phyloP scores from a whole-genome alignment of 2,113 vertebrate genomes.

The Amphilophus citrinellus region DNA sequence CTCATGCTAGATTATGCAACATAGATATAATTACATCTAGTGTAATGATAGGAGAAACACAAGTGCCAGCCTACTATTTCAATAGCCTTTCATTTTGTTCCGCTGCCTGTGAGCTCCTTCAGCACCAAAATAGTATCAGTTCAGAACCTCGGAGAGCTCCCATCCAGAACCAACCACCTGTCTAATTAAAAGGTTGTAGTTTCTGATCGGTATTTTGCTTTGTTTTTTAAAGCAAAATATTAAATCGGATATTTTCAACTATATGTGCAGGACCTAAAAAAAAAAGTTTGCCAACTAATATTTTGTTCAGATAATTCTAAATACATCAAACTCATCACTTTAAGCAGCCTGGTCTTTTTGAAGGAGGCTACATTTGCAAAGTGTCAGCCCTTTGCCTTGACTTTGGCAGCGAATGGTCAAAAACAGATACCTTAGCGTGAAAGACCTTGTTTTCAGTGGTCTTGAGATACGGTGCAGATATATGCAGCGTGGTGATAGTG shows the following conservation, averaged over 20 bases:
- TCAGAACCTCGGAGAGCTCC: slow-evolving; percentile 77
- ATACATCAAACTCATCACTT: background rate
- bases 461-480: background rate
- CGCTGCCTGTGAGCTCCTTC: background rate
- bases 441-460: background rate
- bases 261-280: background rate
- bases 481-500: slow-evolving; percentile 6
- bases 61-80: background rate
- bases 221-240: fast-evolving
- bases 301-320: background rate
- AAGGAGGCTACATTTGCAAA: background rate
- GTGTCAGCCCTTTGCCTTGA: background rate
- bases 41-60: background rate
- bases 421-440: background rate
- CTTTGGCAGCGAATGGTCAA: background rate
- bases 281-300: background rate
- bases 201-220: background rate
- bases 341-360: background rate
- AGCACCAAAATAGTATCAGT: slow-evolving; percentile 12
- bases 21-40: slow-evolving; percentile 20
- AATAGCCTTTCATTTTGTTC: background rate
- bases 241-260: no score
- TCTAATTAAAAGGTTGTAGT: background rate
- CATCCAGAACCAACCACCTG: slow-evolving; percentile 30
- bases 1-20: slow-evolving; percentile 40